Base-by-base conservation (phyloP, 1,140 invertebrate genomes). In the Diploscapter pachys region DNA sequence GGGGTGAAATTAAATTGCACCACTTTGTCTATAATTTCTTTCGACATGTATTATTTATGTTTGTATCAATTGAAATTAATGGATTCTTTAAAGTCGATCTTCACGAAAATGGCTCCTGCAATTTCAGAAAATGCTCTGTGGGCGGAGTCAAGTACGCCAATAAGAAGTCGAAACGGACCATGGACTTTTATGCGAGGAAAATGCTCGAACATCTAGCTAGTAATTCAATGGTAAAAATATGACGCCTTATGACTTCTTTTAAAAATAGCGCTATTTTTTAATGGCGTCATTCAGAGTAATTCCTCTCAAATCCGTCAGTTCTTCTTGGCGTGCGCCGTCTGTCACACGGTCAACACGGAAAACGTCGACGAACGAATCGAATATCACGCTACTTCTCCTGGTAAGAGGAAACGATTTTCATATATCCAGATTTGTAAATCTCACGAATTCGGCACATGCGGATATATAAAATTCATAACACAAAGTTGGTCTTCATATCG, bases 381-480 rank as follows among this genome's bases (percentile, higher is more conserved):
- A 79, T 98, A 98, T 88, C 94, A 98, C 86, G 95, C 95, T 2
- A 94, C 95, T n/a, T 97, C 94, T 73, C 96, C 96, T 66, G 95
- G 63, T 64, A 6, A 48, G 13, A 9, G n/a, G 2, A 48, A 6
- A 5, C 5, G 51, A 9, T 6, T 13, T 13, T 64, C 5, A 13
- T 64, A 5, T 64, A 31, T 64, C 5, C 5, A 9, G 57, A 11
- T 11, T 11, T 11, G 11, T 59, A 59, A 59, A 1, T 59, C 13
- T 59, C 13, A 11, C 13, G 57, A 59, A 2, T 59, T 59, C 2
- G 31, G 31, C 31, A 31, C 31, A 31, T 31, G 31, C 31, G 31
- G 31, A 31, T 31, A 31, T 31, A 31, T 31, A 31, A 31, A 31
- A 31, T 31, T 31, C 31, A 31, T 31, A 0, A 31, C n/a, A 31